A percentile compares a stretch with the other conserved stretches of the same genome.
Conservation (phyloP, 2,888 invertebrate genomes). For the Dromius quadrimaculatus region DNA sequence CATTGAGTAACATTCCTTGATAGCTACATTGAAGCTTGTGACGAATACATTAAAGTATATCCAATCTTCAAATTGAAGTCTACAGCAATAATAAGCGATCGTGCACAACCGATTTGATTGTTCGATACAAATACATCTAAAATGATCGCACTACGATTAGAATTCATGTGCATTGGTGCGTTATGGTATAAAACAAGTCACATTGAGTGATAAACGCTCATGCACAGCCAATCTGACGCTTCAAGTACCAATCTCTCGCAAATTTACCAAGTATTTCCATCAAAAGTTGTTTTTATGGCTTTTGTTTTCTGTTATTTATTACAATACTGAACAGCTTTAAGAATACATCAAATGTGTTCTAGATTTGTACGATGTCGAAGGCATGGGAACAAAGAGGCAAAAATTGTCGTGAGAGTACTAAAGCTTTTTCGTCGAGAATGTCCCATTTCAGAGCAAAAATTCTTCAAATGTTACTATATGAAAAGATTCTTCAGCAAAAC, state of each 20-base stretch:
- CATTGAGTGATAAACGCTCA: constrained; percentile 27
- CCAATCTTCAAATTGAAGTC: too few relatives aligned
- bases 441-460: constrained; percentile 8
- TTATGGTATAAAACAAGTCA: constrained; percentile 35
- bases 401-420: constrained; percentile 23
- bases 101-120: constrained; percentile 11
- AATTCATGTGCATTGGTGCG: constrained; percentile 22
- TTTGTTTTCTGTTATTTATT: constrained; percentile 29
- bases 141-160: constrained; percentile 9
- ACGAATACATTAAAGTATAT: too few relatives aligned
- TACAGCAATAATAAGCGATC: constrained; percentile 11
- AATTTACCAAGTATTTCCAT: constrained; percentile 30
- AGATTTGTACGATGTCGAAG: constrained; percentile 24
- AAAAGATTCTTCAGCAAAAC: not conserved
- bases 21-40: too few relatives aligned
- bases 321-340: constrained; percentile 19
- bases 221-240: constrained; percentile 31
- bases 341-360: constrained; percentile 37
- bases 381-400: constrained; percentile 23
- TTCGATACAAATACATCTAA: constrained; percentile 23
- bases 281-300: constrained; percentile 25
- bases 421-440: not conserved
- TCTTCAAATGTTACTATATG: constrained; percentile 17
- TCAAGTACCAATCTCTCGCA: constrained; percentile 9
- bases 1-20: too few relatives aligned